These are phyloP conservation scores for Podocnemis expansa DNA, from an alignment of 2,113 vertebrate species.

Conservation along the genomic window DNA sequence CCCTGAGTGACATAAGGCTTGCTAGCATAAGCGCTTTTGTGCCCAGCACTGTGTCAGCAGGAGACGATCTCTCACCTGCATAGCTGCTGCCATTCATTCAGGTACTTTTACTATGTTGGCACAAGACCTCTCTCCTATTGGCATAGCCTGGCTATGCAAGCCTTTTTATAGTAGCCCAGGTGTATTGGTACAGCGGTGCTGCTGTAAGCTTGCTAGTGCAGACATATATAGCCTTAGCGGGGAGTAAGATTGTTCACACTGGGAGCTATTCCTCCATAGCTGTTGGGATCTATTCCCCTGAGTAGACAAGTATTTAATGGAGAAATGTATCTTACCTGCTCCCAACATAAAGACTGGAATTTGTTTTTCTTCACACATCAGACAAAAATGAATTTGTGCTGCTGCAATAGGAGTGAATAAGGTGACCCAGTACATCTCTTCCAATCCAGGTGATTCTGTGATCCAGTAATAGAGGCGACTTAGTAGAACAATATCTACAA, in stretches of 20 bases:
- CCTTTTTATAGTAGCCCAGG: no score
- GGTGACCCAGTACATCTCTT: not conserved
- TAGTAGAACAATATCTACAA: not conserved
- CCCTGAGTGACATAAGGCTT: no score
- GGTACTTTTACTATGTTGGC: no score
- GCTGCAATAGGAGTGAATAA: not conserved
- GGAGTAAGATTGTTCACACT: not conserved
- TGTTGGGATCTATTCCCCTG: not conserved
- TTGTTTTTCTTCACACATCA: not conserved
- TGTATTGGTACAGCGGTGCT: no score
- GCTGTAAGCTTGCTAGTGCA: no score
- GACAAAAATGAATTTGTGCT: not conserved
- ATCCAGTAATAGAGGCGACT: not conserved
- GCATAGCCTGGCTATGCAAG: no score
- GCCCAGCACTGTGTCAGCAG: no score
- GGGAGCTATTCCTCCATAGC: not conserved
- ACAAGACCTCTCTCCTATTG: no score
- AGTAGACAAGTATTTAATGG: not conserved
- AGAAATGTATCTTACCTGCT: not conserved
- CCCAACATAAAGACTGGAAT: rapidly evolving
- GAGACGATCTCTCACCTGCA: no score
- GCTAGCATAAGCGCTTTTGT: no score
- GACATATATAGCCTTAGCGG: not conserved
- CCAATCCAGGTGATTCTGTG: not conserved
- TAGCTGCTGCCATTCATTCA: no score